A percentile compares a stretch with the other conserved stretches of the same genome.
phyloP scores from a whole-genome alignment of 1,140 invertebrate species.

The Sarcophaga bullata region DNA sequence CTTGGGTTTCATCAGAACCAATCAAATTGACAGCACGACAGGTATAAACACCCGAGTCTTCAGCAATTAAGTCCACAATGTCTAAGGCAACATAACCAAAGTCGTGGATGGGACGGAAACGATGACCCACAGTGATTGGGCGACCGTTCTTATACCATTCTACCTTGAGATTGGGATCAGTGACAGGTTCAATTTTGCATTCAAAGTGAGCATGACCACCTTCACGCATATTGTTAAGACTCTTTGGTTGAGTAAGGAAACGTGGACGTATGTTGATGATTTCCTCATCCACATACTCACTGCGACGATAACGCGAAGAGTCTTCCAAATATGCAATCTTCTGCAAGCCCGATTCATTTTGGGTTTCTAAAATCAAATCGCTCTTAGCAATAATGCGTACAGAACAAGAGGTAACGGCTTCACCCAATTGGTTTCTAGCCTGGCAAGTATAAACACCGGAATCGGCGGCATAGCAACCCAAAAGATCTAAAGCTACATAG shows the following conservation, averaged over 20 bases:
- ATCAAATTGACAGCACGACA: constrained; percentile 88
- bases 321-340: constrained; percentile 93
- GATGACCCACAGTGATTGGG: constrained; percentile 87
- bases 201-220: constrained; percentile 96
- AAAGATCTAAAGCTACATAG: constrained; percentile 94
- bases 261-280: constrained; percentile 82
- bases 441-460: constrained; percentile 95
- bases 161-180: constrained; percentile 91
- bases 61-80: constrained; percentile 89
- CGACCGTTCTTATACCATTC: constrained; percentile 94
- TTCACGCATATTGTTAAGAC: constrained; percentile 85
- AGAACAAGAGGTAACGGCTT: constrained; percentile 92
- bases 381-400: constrained; percentile 89
- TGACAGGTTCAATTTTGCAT: constrained; percentile 95
- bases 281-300: constrained; percentile 87
- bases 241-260: constrained; percentile 88
- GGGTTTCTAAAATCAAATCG: constrained; percentile 84
- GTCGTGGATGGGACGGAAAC: constrained; percentile 94
- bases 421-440: constrained; percentile 89
- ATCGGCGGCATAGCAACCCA: constrained; percentile 96
- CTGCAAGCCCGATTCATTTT: constrained; percentile 87
- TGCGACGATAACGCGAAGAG: constrained; percentile 83
- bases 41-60: constrained; percentile 94
- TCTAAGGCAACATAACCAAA: constrained; percentile 95
- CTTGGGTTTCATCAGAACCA: constrained; percentile 86